phyloP scores from a whole-genome alignment of 2,888 invertebrate genomes.

The Tinea trinotella region DNA sequence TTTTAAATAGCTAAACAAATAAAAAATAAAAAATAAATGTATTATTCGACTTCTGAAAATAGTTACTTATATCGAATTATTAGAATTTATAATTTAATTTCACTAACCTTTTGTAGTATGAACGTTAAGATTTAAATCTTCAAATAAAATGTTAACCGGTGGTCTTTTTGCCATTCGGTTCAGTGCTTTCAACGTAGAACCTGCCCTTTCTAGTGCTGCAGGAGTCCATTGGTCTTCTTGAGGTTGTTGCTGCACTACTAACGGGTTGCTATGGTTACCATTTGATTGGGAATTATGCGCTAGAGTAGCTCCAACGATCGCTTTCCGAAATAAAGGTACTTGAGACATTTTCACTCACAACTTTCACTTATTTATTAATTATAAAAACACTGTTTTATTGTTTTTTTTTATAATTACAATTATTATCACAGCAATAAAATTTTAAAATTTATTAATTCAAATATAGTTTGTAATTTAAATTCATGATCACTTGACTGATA shows the following conservation, averaged over 20 bases:
- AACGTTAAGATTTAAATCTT: constrained; percentile 70
- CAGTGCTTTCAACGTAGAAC: constrained; percentile 62
- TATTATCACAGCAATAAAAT: too few species aligned
- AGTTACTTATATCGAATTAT: too few species aligned
- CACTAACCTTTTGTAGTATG: constrained; percentile 52
- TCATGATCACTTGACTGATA: too few species aligned
- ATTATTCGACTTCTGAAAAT: too few species aligned
- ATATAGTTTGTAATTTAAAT: too few species aligned
- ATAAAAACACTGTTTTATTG: neutral
- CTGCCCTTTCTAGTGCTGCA: constrained; percentile 61
- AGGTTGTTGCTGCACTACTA: constrained; percentile 32
- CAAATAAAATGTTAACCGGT: constrained; percentile 73
- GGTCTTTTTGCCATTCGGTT: constrained; percentile 73
- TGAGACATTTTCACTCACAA: constrained; percentile 41
- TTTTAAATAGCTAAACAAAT: too few species aligned
- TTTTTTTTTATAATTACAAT: too few species aligned
- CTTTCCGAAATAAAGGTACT: constrained; percentile 52
- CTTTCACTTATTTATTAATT: neutral
- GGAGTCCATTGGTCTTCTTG: constrained; percentile 60
- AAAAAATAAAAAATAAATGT: too few species aligned
- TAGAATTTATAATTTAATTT: neutral
- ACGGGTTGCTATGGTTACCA: constrained; percentile 29
- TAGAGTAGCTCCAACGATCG: constrained; percentile 52
- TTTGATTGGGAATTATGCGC: constrained; percentile 31
- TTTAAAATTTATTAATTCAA: neutral